Evolutionary conservation across 2,888 invertebrate species (phyloP), one percentile per base, ranked within the genome.

Genomic region (Drosophila mimica): DNA sequence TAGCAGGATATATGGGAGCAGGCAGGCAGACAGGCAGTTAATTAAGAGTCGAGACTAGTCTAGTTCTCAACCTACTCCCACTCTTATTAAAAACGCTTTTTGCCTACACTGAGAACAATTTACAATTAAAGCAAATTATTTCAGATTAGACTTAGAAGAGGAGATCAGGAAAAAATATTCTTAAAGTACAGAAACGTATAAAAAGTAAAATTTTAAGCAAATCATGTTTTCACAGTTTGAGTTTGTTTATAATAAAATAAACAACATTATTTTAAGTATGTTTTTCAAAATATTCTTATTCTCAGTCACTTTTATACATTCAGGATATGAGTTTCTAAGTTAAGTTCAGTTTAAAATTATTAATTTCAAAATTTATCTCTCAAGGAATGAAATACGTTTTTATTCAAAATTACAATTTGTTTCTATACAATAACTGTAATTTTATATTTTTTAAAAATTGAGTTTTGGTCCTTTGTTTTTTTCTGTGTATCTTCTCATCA

Each of bases 11-110:
- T 73, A 66, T 61, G 57, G 20, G 15, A 34, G 20, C 20, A 34
- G 52, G 3, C 86, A 78, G 83, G 2, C 20, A 20, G 40, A 11
- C 36, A n/a, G 17, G 17, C 86, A 77, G 87, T 88, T 88, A 91
- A 91, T 91, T 88, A 91, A 85, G 88, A 80, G 79, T 25, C 30
- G 49, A 40, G 34, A 28, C 20, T 34, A 34, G 52, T 8, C 28
- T 60, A 34, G 30, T 56, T 56, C 28, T 28, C 56, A 20, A 2
- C 7, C 11, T 28, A 36, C 54, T 36, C 54, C 34, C 51, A n/a
- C 13, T 28, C 56, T 3, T n/a, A 38, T 28, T 46, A 38, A 28
- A 13, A 30, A 56, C 56, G 13, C 38, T 30, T n/a, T 38, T 56
- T 56, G 38, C 11, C 17, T 68, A 30, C 68, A 68, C 68, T 34